These are phyloP conservation scores for Podiceps cristatus DNA, from an alignment of 2,113 vertebrate species.

Conservation along the genomic window DNA sequence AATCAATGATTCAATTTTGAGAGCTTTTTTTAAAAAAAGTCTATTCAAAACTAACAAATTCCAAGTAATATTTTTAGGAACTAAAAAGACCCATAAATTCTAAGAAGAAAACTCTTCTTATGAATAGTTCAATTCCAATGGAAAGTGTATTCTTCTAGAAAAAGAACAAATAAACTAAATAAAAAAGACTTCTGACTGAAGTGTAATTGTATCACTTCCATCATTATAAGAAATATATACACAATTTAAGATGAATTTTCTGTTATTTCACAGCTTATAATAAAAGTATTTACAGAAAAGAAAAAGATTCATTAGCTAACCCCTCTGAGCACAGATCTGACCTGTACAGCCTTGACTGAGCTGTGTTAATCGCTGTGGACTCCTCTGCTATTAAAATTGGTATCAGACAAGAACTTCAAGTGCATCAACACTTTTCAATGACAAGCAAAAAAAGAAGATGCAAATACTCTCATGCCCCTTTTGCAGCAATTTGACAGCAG, in stretches of 20 bases:
- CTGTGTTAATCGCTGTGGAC: neutral
- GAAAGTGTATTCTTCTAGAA: neutral
- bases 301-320: neutral
- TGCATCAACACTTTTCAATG: slow-evolving; percentile 4
- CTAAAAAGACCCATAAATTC: neutral
- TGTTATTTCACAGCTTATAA: neutral
- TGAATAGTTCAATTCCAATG: neutral
- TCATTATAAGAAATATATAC: neutral
- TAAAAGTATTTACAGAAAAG: neutral
- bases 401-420: slow-evolving; percentile 7
- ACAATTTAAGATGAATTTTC: neutral
- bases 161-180: neutral
- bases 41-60: neutral
- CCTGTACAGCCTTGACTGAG: neutral
- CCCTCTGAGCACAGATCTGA: neutral
- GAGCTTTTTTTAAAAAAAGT: neutral
- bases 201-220: neutral
- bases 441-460: neutral
- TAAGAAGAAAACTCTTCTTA: neutral
- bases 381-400: neutral
- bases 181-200: neutral
- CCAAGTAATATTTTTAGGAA: neutral
- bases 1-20: neutral
- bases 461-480: neutral
- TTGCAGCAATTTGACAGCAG: slow-evolving; percentile 30